Evolutionary conservation across 2,888 invertebrate species (phyloP).

Genomic region (Oscheius sp.): DNA sequence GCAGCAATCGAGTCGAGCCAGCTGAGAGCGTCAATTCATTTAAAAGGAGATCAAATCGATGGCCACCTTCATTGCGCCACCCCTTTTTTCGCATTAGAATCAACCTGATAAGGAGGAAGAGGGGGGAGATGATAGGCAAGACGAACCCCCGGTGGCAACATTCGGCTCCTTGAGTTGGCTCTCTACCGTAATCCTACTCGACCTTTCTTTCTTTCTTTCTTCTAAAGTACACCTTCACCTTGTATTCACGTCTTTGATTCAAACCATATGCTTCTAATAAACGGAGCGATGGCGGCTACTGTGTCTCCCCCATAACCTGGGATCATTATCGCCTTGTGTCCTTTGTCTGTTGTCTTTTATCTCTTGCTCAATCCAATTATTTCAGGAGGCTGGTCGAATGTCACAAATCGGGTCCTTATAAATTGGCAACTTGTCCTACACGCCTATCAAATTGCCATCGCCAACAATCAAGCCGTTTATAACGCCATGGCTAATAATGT

Average conservation of each 20-base stretch:
- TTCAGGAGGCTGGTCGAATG: conserved; percentile 2
- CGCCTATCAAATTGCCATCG: conserved; percentile 1
- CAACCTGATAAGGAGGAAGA: conserved; percentile 9
- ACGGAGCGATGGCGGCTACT: background rate
- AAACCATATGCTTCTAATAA: background rate
- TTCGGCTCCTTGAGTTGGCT: background rate
- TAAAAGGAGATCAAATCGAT: conserved; percentile 17
- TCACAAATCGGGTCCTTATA: background rate
- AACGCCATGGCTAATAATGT: conserved; percentile 20
- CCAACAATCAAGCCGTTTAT: background rate
- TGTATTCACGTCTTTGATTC: background rate
- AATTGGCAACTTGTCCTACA: conserved; percentile 20
- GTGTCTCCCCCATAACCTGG: background rate
- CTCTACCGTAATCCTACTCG: background rate
- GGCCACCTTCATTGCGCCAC: conserved; percentile 32
- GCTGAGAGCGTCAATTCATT: background rate
- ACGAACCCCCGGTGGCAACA: conserved; percentile 33
- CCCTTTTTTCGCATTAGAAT: conserved; percentile 35
- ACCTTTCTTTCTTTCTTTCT: background rate
- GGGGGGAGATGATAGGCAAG: conserved; percentile 2
- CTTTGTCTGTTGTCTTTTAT: background rate
- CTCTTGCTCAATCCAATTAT: background rate
- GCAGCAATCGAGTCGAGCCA: too few relatives aligned
- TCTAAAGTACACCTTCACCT: background rate
- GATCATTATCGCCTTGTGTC: background rate